phyloP scores from a whole-genome alignment of 1,140 invertebrate species.

The Ditylenchus dipsaci region DNA sequence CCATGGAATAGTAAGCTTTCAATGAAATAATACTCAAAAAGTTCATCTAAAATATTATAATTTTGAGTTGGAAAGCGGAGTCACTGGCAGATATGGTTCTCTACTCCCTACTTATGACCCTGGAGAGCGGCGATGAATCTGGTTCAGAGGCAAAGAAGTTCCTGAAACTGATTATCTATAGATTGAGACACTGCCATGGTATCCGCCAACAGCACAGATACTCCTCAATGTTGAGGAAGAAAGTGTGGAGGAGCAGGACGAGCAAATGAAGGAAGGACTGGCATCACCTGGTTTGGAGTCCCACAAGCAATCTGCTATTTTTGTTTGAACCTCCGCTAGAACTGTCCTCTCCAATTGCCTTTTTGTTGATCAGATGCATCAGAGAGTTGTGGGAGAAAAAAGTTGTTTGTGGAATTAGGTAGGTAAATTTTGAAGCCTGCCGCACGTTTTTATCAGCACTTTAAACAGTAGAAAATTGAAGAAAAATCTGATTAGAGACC shows the following conservation, averaged over 20 bases:
- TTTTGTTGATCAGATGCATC: constrained; percentile 12
- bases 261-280: not conserved
- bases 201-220: not conserved
- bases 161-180: constrained; percentile 7
- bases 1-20: constrained; percentile 24
- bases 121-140: not conserved
- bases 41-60: not conserved
- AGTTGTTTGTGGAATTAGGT: constrained; percentile 20
- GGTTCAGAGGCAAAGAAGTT: constrained; percentile 3
- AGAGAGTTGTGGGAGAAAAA: not conserved
- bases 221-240: not conserved
- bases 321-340: constrained; percentile 5
- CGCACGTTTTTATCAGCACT: too few relatives aligned
- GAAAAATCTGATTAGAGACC: too few relatives aligned
- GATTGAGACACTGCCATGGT: constrained; percentile 1
- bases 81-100: constrained; percentile 28
- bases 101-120: constrained; percentile 12
- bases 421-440: not conserved
- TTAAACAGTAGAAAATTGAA: too few relatives aligned
- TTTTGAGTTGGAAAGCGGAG: constrained; percentile 37
- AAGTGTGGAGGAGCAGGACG: not conserved
- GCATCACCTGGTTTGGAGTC: not conserved
- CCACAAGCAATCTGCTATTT: not conserved
- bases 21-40: not conserved
- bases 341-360: constrained; percentile 17